phyloP scores from a whole-genome alignment of 1,140 invertebrate species.

The Spodoptera frugiperda region DNA sequence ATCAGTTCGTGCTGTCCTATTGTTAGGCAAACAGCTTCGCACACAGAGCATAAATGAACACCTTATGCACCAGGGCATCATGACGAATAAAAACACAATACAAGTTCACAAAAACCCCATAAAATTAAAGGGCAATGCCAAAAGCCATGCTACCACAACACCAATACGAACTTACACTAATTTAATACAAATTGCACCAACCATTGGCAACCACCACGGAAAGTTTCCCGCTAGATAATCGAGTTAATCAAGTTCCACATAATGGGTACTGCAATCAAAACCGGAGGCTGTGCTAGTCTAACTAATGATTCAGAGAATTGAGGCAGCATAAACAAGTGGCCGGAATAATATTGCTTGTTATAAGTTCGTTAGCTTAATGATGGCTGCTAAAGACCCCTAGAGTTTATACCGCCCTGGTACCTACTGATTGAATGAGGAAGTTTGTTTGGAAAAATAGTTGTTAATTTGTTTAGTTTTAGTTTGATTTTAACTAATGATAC shows the following conservation, averaged over 20 bases:
- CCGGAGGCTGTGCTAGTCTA: neutral
- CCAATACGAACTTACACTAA: constrained; percentile 13
- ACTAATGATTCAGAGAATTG: constrained; percentile 14
- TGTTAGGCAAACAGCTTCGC: too few relatives aligned
- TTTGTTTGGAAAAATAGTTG: neutral
- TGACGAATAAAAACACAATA: too few relatives aligned
- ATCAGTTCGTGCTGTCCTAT: too few relatives aligned
- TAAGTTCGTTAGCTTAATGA: constrained; percentile 21
- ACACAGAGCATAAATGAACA: too few relatives aligned
- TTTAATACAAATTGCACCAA: constrained; percentile 13
- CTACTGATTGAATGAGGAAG: neutral
- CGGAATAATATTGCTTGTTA: constrained; percentile 27
- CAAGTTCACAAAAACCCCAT: too few relatives aligned
- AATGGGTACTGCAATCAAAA: constrained; percentile 28
- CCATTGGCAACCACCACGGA: neutral
- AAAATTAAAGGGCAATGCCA: neutral
- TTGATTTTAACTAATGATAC: too few relatives aligned
- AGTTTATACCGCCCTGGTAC: constrained; percentile 9
- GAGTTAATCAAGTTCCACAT: constrained; percentile 25
- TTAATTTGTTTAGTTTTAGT: neutral
- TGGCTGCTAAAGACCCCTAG: constrained; percentile 3
- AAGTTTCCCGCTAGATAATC: constrained; percentile 29
- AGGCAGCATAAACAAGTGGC: constrained; percentile 21
- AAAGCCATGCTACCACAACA: neutral
- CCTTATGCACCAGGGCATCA: too few relatives aligned